A percentile compares a stretch with the other conserved stretches of the same genome.
Conservation (phyloP, 2,797 vertebrate genomes). For the Melanotaenia maccullochi region DNA sequence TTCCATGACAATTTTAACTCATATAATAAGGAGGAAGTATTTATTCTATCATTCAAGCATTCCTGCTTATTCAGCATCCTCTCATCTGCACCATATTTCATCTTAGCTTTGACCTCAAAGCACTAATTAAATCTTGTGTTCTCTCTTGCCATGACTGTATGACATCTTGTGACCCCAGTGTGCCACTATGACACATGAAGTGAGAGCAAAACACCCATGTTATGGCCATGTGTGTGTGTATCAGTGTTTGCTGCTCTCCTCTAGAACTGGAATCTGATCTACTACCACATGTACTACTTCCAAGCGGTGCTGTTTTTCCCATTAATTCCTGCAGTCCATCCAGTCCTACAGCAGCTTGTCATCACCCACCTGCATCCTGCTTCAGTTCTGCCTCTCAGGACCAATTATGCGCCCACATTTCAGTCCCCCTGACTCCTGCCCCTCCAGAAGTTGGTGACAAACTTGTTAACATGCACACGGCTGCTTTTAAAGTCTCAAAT, state of each 20-base stretch:
- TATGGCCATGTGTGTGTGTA: constrained; percentile 29
- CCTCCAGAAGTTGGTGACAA: constrained; percentile 38
- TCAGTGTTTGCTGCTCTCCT: constrained; percentile 25
- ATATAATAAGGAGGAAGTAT: constrained; percentile 30
- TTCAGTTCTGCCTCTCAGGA: constrained; percentile 50
- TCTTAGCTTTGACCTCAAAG: background rate
- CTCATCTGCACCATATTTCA: constrained; percentile 31
- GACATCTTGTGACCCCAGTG: constrained; percentile 21
- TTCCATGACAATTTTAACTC: constrained; percentile 36
- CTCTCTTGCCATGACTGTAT: background rate
- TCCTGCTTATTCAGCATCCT: constrained; percentile 5
- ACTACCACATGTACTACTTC: constrained; percentile 9
- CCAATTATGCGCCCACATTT: constrained; percentile 55
- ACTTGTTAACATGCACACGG: constrained; percentile 33
- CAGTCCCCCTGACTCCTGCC: constrained; percentile 61
- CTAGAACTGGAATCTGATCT: constrained; percentile 40
- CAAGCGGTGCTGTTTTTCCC: constrained; percentile 64
- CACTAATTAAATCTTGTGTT: background rate
- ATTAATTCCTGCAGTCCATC: constrained; percentile 63
- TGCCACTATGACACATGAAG: constrained; percentile 40
- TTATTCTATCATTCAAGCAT: constrained; percentile 13
- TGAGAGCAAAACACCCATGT: constrained; percentile 26
- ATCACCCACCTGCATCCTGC: constrained; percentile 47
- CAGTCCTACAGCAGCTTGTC: constrained; percentile 68
- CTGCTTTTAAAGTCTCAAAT: constrained; percentile 58